phyloP scores from a whole-genome alignment of 2,113 vertebrate species.

The Grus americana region DNA sequence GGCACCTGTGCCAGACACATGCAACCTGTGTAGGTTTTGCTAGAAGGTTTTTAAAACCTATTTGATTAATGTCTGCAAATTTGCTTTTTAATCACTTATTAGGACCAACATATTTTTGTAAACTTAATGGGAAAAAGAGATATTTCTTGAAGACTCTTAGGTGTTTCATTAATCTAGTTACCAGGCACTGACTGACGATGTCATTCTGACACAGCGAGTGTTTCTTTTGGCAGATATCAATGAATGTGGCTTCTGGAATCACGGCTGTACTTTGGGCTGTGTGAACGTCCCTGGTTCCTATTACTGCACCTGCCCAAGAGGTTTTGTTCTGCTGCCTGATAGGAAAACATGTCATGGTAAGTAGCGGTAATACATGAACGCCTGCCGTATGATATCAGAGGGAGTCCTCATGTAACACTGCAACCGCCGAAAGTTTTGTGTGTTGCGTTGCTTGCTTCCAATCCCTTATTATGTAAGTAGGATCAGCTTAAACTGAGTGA shows the following conservation, averaged over 20 bases:
- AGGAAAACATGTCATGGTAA: conserved; percentile 87
- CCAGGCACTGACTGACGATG: rapidly evolving
- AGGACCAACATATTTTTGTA: neutral
- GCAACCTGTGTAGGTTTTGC: neutral
- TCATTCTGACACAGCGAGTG: neutral
- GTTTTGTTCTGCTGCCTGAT: conserved; percentile 87
- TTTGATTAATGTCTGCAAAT: neutral
- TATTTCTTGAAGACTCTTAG: neutral
- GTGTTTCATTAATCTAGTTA: neutral
- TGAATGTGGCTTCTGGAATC: conserved; percentile 91
- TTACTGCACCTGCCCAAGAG: conserved; percentile 90
- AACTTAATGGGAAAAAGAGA: neutral
- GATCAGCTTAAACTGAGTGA: neutral
- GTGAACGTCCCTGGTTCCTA: conserved; percentile 92
- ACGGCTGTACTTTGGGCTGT: conserved; percentile 93
- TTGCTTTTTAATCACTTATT: neutral
- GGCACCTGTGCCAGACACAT: neutral
- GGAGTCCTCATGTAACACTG: neutral
- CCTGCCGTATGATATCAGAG: neutral
- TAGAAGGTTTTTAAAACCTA: neutral
- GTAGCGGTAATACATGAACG: neutral
- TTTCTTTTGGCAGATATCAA: conserved; percentile 83
- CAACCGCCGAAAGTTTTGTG: neutral
- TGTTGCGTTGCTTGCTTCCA: neutral
- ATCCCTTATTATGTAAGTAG: neutral